A percentile compares a stretch with the other conserved stretches of the same genome.
phyloP scores from a whole-genome alignment of 2,113 vertebrate species.

The Chroicocephalus ridibundus region DNA sequence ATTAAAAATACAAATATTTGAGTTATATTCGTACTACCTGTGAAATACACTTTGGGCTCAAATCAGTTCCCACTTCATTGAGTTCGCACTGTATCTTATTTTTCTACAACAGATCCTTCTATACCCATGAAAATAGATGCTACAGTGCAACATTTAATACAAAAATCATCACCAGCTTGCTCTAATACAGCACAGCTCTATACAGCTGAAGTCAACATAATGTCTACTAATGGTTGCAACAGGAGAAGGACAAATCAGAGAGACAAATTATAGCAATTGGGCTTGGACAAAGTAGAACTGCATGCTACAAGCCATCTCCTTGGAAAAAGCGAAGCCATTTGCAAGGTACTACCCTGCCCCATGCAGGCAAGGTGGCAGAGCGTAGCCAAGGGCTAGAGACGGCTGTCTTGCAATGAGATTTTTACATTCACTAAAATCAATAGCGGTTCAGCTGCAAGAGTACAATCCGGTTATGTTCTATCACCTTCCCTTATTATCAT shows the following conservation, averaged over 20 bases:
- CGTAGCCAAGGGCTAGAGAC: background rate
- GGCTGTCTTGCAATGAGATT: background rate
- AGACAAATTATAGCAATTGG: background rate
- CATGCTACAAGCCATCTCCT: background rate
- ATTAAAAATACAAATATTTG: background rate
- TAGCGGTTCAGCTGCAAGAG: background rate
- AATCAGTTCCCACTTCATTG: background rate
- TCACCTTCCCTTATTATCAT: background rate
- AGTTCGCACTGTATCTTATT: background rate
- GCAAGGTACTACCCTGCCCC: background rate
- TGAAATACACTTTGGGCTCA: background rate
- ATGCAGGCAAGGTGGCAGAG: background rate
- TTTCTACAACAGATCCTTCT: background rate
- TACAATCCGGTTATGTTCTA: background rate
- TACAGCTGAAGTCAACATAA: background rate
- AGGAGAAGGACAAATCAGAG: background rate
- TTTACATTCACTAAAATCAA: slow-evolving; percentile 8
- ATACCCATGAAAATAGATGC: background rate
- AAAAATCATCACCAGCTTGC: background rate
- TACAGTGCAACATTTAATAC: background rate
- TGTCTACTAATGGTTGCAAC: background rate
- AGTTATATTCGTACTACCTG: background rate
- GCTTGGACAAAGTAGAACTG: background rate
- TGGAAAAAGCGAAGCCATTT: background rate
- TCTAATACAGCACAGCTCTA: background rate